Evolutionary conservation across 2,888 invertebrate species (phyloP), one percentile per base, ranked within the genome.

Genomic region (Ctena decussata): DNA sequence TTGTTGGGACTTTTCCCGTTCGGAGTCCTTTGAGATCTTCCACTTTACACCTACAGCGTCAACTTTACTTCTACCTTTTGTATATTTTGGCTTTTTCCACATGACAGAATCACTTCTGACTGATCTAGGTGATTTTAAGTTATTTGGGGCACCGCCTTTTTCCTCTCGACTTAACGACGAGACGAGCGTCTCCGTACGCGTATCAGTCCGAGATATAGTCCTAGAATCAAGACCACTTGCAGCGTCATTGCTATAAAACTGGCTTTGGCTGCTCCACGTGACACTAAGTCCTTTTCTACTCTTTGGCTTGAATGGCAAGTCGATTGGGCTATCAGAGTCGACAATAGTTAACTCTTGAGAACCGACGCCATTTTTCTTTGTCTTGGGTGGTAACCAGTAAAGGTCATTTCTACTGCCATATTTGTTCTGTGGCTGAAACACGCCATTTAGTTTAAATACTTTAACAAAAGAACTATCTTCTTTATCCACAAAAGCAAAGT

Each of bases 371-470:
- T 12, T 12, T 41, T 41, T 18, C 18, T n/a, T 39, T n/a, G 18
- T 5, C n/a, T 35, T 35, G 2, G 6, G 6, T 6, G 21, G 32
- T 69, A 69, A 30, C n/a, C n/a, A n/a, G 21, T 37, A 6, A 11
- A 72, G 78, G 8, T 80, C 75, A 24, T 76, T 75, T 37, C 78
- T 82, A 32, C 80, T 86, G 21, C 76, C 85, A 65, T 91, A 91
- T 78, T 90, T 91, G 75, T 91, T 91, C 21, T 90, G 90, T 24
- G 89, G 90, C 72, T 85, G 85, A 70, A 89, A 91, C 39, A 91
- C 81, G 44, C 91, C 91, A 65, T 89, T 87, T 41, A 89, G 74
- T 78, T 91, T 91, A 77, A 90, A 91, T 32, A 89, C 89, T 82
- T 91, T 91, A 0, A 91, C 89, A 77, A 84, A 86, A 12, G 89